Conservation (phyloP, 2,888 invertebrate genomes). For the Ashinkailepas kermadecensis region DNA sequence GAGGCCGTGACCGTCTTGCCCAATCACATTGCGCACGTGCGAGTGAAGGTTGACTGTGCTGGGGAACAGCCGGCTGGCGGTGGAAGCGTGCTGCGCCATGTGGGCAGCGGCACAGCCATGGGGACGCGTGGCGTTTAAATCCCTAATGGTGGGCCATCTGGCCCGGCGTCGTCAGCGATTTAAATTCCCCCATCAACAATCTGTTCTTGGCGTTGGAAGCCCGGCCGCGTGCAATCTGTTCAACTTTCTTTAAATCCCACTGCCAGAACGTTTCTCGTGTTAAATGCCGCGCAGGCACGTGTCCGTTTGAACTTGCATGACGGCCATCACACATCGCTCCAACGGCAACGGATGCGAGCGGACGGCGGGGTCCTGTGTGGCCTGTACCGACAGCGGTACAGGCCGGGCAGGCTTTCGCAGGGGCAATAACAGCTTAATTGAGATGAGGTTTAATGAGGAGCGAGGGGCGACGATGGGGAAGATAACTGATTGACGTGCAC, state of each 20-base stretch:
- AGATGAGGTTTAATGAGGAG: constrained; percentile 15
- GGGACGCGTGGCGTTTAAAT: constrained; percentile 8
- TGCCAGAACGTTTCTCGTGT: not conserved
- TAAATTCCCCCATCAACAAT: constrained; percentile 13
- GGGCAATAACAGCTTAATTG: not conserved
- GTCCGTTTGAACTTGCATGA: not conserved
- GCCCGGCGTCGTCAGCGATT: not conserved
- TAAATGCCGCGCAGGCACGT: not conserved
- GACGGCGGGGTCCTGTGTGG: not conserved
- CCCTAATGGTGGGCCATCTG: not conserved
- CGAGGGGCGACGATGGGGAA: not conserved
- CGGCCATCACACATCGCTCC: not conserved
- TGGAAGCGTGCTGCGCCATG: not conserved
- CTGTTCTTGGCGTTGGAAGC: constrained; percentile 2
- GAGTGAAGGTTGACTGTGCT: not conserved
- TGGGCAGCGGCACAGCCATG: not conserved
- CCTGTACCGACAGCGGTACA: not conserved
- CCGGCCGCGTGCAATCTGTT: not conserved
- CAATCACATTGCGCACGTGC: constrained; percentile 23
- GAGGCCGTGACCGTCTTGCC: constrained; percentile 18
- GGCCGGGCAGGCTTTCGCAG: not conserved
- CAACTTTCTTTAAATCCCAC: not conserved
- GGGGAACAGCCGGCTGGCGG: not conserved
- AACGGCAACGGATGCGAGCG: not conserved
- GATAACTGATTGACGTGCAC: not conserved